These are phyloP conservation scores for Trematomus loennbergii DNA, from an alignment of 2,113 vertebrate species.

Conservation along the genomic window DNA sequence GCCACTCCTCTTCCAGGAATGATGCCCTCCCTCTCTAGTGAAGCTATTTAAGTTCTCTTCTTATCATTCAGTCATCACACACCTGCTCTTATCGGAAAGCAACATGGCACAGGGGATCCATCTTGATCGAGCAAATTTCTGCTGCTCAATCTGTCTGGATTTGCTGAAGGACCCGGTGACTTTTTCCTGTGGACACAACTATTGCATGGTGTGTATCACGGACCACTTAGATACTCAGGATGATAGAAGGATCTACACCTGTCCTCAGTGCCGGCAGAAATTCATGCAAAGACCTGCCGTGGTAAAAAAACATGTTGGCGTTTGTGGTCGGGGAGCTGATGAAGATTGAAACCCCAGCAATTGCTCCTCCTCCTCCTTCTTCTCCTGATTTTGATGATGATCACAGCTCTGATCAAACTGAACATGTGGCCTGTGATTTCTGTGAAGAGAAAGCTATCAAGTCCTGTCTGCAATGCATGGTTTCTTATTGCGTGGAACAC, in stretches of 20 bases:
- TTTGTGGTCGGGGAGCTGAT: not conserved
- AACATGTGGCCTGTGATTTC: constrained; percentile 39
- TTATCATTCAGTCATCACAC: not conserved
- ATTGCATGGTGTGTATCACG: constrained; percentile 83
- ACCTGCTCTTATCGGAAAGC: not conserved
- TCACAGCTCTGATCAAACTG: constrained; percentile 1
- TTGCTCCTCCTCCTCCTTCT: not conserved
- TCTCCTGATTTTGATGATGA: not conserved
- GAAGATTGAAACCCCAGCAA: not conserved
- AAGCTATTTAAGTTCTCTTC: not conserved
- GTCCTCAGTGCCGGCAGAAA: constrained; percentile 36
- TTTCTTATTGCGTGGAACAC: constrained; percentile 4
- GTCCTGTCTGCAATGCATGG: constrained; percentile 37
- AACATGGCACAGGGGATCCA: constrained; percentile 40
- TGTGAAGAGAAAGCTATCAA: constrained; percentile 31
- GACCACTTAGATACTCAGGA: constrained; percentile 46
- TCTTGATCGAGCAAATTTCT: constrained; percentile 17
- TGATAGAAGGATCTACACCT: not conserved
- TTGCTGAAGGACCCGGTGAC: constrained; percentile 76
- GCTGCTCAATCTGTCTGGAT: constrained; percentile 80
- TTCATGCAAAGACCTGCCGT: constrained; percentile 27
- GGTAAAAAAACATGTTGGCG: constrained; percentile 21
- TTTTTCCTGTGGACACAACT: constrained; percentile 86
- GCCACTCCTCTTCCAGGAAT: constrained; percentile 23
- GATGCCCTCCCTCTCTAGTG: not conserved